A percentile compares a stretch with the other conserved stretches of the same genome.
phyloP scores from a whole-genome alignment of 2,888 invertebrate genomes.

The Phanerotoma sp. region DNA sequence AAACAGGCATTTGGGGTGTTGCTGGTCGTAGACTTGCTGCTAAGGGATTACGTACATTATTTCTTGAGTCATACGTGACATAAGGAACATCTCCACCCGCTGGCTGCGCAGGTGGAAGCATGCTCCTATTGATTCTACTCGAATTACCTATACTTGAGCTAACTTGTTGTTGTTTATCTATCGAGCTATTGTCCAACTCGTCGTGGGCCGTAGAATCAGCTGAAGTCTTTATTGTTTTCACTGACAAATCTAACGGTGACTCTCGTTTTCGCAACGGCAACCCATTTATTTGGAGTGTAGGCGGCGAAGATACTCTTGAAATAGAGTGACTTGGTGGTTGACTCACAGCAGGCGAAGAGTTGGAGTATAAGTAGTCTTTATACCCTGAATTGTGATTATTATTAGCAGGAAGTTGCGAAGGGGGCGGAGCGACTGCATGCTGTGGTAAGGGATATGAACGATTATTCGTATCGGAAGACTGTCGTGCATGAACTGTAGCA shows the following conservation, averaged over 20 bases:
- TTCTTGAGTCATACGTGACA: slow-evolving; percentile 36
- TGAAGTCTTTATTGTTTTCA: slow-evolving; percentile 84
- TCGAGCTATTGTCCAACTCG: slow-evolving; percentile 59
- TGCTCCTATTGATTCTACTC: slow-evolving; percentile 37
- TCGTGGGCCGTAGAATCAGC: slow-evolving; percentile 84
- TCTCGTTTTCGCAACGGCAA: slow-evolving; percentile 63
- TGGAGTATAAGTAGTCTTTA: slow-evolving; percentile 44
- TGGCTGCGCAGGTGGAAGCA: slow-evolving; percentile 44
- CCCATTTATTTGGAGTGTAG: slow-evolving; percentile 43
- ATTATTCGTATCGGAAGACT: slow-evolving; percentile 37
- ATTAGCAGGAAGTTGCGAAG: slow-evolving; percentile 9
- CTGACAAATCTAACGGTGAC: slow-evolving; percentile 84
- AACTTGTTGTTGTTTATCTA: slow-evolving; percentile 43
- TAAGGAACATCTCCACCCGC: slow-evolving; percentile 42
- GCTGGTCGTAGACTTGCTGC: slow-evolving; percentile 32
- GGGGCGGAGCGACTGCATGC: slow-evolving; percentile 20
- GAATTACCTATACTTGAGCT: slow-evolving; percentile 36
- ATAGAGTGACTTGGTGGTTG: slow-evolving; percentile 30
- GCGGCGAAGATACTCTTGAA: slow-evolving; percentile 31
- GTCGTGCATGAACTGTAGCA: slow-evolving; percentile 33
- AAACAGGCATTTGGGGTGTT: slow-evolving; percentile 49
- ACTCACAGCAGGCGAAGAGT: slow-evolving; percentile 23
- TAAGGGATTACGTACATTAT: slow-evolving; percentile 33
- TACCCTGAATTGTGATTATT: slow-evolving; percentile 39
- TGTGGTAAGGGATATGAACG: neutral